Evolutionary conservation across 2,888 invertebrate genomes (phyloP).

Genomic region (Cephus nigrinus): DNA sequence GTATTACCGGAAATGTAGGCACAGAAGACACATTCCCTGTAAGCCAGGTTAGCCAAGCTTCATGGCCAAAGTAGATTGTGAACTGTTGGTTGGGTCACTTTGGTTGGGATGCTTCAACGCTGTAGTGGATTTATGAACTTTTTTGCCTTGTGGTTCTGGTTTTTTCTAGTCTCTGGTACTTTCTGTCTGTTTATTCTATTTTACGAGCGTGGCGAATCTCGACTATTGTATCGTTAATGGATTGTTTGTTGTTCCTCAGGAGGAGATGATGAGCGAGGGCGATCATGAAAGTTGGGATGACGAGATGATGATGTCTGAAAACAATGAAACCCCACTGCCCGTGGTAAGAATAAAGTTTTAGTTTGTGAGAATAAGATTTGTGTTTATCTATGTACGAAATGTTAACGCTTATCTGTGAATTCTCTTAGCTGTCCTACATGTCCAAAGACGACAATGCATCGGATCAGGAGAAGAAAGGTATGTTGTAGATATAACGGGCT

Average conservation of each 20-base stretch:
- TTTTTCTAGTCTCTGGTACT: not conserved
- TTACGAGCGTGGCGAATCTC: not conserved
- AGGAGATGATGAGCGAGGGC: slow-evolving; percentile 63
- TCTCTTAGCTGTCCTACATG: slow-evolving; percentile 55
- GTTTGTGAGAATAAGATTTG: not conserved
- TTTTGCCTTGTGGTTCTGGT: not conserved
- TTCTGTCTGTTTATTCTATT: not conserved
- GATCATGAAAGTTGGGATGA: slow-evolving; percentile 65
- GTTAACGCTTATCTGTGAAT: not conserved
- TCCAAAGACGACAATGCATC: slow-evolving; percentile 57
- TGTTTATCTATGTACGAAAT: not conserved
- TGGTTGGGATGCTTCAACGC: slow-evolving; percentile 25
- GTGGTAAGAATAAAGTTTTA: slow-evolving; percentile 46
- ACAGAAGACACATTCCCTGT: slow-evolving; percentile 30
- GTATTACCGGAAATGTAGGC: slow-evolving; percentile 65
- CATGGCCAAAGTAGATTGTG: slow-evolving; percentile 10
- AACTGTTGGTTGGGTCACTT: slow-evolving; percentile 15
- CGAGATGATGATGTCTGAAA: slow-evolving; percentile 60
- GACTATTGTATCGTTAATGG: not conserved
- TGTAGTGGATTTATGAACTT: slow-evolving; percentile 5
- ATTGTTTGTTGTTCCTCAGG: slow-evolving; percentile 42
- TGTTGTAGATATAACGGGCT: slow-evolving; percentile 12
- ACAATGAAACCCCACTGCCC: slow-evolving; percentile 57
- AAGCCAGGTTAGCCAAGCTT: slow-evolving; percentile 41
- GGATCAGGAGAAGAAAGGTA: slow-evolving; percentile 62